Conservation (phyloP, 2,113 vertebrate species). For the Aplodontia rufa region DNA sequence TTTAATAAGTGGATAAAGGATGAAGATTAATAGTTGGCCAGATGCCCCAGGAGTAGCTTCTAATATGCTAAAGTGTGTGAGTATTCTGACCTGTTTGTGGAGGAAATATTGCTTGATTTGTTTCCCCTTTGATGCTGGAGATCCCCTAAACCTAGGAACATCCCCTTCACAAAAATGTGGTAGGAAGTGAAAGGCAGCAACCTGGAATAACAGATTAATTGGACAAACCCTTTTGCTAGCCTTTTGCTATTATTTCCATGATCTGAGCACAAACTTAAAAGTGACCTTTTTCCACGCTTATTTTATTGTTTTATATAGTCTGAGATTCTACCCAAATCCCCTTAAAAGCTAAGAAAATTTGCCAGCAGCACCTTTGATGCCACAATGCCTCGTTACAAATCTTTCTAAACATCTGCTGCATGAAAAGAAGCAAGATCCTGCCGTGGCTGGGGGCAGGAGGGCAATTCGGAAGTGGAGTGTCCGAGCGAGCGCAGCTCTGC, state of each 20-base stretch:
- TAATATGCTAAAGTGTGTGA: background rate
- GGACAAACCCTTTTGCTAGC: background rate
- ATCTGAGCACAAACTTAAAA: background rate
- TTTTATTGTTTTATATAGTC: background rate
- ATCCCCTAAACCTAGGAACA: background rate
- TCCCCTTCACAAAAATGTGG: background rate
- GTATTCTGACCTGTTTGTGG: background rate
- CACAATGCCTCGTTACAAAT: background rate
- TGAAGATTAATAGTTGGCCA: background rate
- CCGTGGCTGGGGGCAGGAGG: constrained; percentile 36
- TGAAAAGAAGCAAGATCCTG: constrained; percentile 41
- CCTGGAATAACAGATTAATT: background rate
- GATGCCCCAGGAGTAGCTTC: background rate
- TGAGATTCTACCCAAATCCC: background rate
- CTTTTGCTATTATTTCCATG: background rate
- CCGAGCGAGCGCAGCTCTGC: background rate
- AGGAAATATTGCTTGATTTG: background rate
- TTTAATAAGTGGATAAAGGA: background rate
- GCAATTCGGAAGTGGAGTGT: constrained; percentile 15
- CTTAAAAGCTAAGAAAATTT: constrained; percentile 23
- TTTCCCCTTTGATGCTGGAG: background rate
- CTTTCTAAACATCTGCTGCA: constrained; percentile 35
- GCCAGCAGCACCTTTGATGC: background rate
- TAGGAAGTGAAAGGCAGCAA: background rate
- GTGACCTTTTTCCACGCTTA: constrained; percentile 1